These are phyloP conservation scores for Aethes cnicana DNA, from an alignment of 2,888 invertebrate genomes.

Conservation along the genomic window DNA sequence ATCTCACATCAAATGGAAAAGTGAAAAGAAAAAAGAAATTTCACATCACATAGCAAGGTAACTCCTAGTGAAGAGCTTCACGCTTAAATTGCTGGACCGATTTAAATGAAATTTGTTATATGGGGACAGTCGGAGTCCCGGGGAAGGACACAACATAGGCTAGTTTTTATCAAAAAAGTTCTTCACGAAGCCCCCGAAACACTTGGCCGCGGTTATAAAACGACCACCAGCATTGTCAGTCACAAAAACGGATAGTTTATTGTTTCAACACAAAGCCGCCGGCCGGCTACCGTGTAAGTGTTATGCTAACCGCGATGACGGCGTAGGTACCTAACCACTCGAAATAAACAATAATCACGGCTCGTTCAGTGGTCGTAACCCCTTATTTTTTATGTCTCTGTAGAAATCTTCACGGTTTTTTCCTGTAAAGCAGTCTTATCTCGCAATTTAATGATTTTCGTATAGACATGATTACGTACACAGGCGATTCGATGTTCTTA, in stretches of 20 bases:
- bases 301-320: slow-evolving; percentile 25
- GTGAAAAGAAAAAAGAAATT: too few relatives aligned
- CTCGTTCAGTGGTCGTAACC: slow-evolving; percentile 14
- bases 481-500: too few relatives aligned
- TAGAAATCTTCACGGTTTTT: background rate
- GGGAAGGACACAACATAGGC: too few relatives aligned
- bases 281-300: slow-evolving; percentile 23
- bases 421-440: background rate
- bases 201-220: background rate
- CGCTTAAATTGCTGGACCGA: too few relatives aligned
- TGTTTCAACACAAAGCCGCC: slow-evolving; percentile 14
- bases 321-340: slow-evolving; percentile 19
- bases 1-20: too few relatives aligned
- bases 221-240: slow-evolving; percentile 26
- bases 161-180: too few relatives aligned
- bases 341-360: slow-evolving; percentile 22
- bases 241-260: slow-evolving; percentile 24
- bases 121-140: too few relatives aligned
- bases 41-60: too few relatives aligned
- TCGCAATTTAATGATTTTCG: background rate
- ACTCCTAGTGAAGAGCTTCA: too few relatives aligned
- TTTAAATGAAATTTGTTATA: too few relatives aligned
- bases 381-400: background rate
- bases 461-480: too few relatives aligned
- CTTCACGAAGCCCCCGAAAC: background rate